A percentile compares a stretch with the other conserved stretches of the same genome.
phyloP scores from a whole-genome alignment of 2,888 invertebrate genomes.

The Clunio marinus region DNA sequence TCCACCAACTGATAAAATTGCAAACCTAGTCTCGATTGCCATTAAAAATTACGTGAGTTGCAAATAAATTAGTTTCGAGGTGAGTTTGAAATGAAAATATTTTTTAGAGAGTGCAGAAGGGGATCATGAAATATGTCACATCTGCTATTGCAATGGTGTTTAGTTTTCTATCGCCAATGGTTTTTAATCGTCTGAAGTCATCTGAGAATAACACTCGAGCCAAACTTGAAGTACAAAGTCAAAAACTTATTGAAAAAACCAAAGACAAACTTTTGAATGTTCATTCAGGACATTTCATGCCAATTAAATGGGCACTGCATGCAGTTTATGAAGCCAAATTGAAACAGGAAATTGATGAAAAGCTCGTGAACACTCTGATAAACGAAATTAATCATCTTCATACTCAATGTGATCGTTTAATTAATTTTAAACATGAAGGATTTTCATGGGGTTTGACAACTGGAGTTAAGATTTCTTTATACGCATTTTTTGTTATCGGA shows the following conservation, averaged over 20 bases:
- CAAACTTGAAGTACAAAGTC: neutral
- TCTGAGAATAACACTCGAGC: neutral
- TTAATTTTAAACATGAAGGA: neutral
- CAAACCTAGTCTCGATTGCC: slow-evolving; percentile 1
- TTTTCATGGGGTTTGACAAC: neutral
- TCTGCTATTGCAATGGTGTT: neutral
- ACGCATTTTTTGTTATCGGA: neutral
- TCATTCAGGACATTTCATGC: neutral
- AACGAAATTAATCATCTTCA: neutral
- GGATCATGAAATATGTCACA: neutral
- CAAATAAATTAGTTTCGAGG: no score
- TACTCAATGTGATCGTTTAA: neutral
- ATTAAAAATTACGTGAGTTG: neutral
- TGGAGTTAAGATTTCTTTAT: neutral
- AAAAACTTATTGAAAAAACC: neutral
- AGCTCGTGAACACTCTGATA: neutral
- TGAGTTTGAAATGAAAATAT: no score
- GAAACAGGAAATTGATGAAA: neutral
- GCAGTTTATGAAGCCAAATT: neutral
- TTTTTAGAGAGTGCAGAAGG: neutral
- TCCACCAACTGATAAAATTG: slow-evolving; percentile 11
- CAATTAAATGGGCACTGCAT: neutral
- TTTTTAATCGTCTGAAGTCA: neutral
- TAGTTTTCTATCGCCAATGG: neutral
- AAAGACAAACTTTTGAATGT: neutral